A percentile compares a stretch with the other conserved stretches of the same genome.
These are phyloP conservation scores for Cyclargus thomasi DNA, from an alignment of 1,140 invertebrate genomes.

Conservation along the genomic window DNA sequence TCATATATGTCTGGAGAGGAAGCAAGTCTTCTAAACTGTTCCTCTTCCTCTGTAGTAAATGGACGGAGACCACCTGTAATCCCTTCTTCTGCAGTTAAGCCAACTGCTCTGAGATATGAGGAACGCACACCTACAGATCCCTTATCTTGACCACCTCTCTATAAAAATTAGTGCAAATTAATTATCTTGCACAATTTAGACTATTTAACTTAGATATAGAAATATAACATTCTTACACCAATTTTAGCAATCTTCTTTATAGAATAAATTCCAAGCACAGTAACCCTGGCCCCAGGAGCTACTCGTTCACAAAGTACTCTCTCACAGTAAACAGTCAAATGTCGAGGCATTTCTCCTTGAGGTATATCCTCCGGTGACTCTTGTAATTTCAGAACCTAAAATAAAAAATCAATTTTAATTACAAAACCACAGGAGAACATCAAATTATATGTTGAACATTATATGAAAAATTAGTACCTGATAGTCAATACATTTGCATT, in stretches of 20 bases:
- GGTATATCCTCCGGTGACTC: slow-evolving; percentile 97
- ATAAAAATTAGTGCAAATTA: slow-evolving; percentile 16
- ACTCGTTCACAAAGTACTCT: slow-evolving; percentile 93
- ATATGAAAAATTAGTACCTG: slow-evolving; percentile 43
- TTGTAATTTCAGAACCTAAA: slow-evolving; percentile 91
- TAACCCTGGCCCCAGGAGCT: slow-evolving; percentile 96
- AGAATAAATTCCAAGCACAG: slow-evolving; percentile 96
- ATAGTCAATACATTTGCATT: slow-evolving; percentile 97
- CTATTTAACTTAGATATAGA: background rate
- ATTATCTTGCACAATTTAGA: too few species aligned
- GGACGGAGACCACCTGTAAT: slow-evolving; percentile 81
- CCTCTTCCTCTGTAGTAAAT: slow-evolving; percentile 90
- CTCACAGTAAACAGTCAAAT: slow-evolving; percentile 96
- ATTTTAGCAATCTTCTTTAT: slow-evolving; percentile 91
- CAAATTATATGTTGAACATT: too few species aligned
- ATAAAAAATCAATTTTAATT: slow-evolving; percentile 14
- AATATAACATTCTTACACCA: slow-evolving; percentile 40
- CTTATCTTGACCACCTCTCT: slow-evolving; percentile 85
- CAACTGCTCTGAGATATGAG: slow-evolving; percentile 96
- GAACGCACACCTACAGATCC: slow-evolving; percentile 93
- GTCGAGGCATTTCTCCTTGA: slow-evolving; percentile 98
- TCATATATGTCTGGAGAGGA: slow-evolving; percentile 92
- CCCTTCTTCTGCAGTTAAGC: slow-evolving; percentile 90
- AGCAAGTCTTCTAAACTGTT: slow-evolving; percentile 91
- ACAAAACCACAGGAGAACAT: too few species aligned